phyloP scores from a whole-genome alignment of 2,113 vertebrate genomes.

The Regulus satrapa region DNA sequence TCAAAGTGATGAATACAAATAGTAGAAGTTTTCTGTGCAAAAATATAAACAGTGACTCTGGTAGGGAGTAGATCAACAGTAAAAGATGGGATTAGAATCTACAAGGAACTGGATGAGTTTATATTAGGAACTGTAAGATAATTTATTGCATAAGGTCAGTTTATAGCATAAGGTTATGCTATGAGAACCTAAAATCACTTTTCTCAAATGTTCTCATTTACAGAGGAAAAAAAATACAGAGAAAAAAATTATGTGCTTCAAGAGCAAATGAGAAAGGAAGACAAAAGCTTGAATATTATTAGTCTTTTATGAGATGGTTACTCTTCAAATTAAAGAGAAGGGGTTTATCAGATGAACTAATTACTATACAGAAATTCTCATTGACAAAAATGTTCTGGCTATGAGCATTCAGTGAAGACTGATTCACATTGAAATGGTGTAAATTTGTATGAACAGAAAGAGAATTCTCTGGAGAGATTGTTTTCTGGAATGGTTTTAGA shows the following conservation, averaged over 20 bases:
- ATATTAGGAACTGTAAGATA: background rate
- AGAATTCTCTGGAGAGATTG: background rate
- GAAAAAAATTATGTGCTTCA: background rate
- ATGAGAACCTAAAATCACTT: background rate
- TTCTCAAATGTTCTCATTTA: background rate
- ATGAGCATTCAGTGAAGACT: background rate
- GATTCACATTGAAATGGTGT: background rate
- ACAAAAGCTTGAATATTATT: background rate
- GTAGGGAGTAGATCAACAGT: background rate
- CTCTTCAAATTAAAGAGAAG: background rate
- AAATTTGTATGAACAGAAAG: background rate
- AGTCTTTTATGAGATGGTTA: background rate
- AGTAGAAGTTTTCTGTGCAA: background rate
- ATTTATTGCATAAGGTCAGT: background rate
- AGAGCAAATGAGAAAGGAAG: background rate
- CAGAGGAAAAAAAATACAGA: too few species aligned
- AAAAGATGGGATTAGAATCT: background rate
- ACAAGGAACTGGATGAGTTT: background rate
- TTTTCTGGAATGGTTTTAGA: background rate
- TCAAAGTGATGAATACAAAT: background rate
- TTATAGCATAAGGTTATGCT: background rate
- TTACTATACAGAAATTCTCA: background rate
- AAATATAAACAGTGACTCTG: background rate
- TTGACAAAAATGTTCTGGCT: background rate
- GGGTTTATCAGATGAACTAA: background rate